Base-by-base conservation (phyloP, 2,113 vertebrate species). In the Catharus bicknelli region DNA sequence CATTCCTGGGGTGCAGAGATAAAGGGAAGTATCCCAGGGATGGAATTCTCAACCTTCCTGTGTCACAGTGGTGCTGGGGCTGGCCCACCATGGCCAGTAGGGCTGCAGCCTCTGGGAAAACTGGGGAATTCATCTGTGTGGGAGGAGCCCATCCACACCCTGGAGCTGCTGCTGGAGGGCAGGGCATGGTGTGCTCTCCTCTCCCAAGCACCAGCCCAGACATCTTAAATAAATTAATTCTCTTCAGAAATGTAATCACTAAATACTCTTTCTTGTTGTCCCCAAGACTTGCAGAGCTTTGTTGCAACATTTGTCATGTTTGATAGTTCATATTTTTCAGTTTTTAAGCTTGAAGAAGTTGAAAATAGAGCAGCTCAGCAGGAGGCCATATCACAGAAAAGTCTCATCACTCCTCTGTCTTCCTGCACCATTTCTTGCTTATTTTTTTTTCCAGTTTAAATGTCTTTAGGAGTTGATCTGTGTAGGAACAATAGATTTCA, bases 91-190 rank as follows among this genome's bases (percentile, higher is more conserved):
- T 7, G 26, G 43, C 69, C 23, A 20, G 7, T 15, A 5, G 0
- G 2, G n/a, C 68, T 75, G 55, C 42, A 70, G 1, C 67, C 68
- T 34, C 57, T 61, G 51, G 27, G 9, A 19, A 62, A 62, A 8
- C 23, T 1, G 16, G 4, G 29, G 9, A 7, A 29, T 38, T 51
- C 8, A 18, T 29, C n/a, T 42, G 16, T 54, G 26, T 40, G 6
- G 4, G 57, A 80, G 22, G 20, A 38, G 26, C 45, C 20, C 23
- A 17, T 10, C 2, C 5, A 25, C 12, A 53, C 5, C 27, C 72
- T 2, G 5, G 34, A 30, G 13, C 0, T 29, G 10, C 8, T 5
- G 3, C 4, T 23, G 12, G 32, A 59, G 19, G 26, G 17, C 27
- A 77, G 54, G 36, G 50, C 26, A 43, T 4, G 2, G 4, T 0